Evolutionary conservation across 2,888 invertebrate species (phyloP).

Genomic region (Aricia artaxerxes): DNA sequence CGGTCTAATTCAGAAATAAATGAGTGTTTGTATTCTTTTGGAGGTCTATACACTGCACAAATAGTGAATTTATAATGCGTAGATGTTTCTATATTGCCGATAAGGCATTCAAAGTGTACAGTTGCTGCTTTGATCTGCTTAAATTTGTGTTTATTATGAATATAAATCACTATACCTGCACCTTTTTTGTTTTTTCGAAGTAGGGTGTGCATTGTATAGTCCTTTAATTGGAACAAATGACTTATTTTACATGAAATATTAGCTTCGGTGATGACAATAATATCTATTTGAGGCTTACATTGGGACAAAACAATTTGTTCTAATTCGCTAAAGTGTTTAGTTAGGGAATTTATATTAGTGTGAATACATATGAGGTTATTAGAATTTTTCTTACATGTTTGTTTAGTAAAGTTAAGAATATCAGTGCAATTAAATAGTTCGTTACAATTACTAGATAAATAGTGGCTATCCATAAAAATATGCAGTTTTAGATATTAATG

Average conservation of each 20-base stretch:
- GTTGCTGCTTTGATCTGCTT: too few species aligned
- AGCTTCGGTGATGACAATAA: background rate
- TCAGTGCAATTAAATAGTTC: too few species aligned
- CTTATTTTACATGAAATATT: background rate
- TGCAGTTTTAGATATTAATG: too few species aligned
- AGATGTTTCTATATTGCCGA: too few species aligned
- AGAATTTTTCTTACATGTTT: background rate
- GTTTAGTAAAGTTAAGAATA: too few species aligned
- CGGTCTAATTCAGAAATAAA: too few species aligned
- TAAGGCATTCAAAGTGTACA: too few species aligned
- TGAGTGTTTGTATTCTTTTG: too few species aligned
- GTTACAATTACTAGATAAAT: too few species aligned
- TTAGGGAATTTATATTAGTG: background rate
- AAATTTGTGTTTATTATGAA: background rate
- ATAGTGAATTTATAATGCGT: too few species aligned
- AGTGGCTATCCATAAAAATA: too few species aligned
- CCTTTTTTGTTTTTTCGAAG: background rate
- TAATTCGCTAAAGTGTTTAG: background rate
- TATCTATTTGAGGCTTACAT: background rate
- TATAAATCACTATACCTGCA: background rate
- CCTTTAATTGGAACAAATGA: background rate
- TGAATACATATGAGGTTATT: background rate
- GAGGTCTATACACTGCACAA: too few species aligned
- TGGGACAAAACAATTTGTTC: background rate
- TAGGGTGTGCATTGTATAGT: background rate